phyloP scores from a whole-genome alignment of 2,797 vertebrate species.

The Rhyacichthys aspro region DNA sequence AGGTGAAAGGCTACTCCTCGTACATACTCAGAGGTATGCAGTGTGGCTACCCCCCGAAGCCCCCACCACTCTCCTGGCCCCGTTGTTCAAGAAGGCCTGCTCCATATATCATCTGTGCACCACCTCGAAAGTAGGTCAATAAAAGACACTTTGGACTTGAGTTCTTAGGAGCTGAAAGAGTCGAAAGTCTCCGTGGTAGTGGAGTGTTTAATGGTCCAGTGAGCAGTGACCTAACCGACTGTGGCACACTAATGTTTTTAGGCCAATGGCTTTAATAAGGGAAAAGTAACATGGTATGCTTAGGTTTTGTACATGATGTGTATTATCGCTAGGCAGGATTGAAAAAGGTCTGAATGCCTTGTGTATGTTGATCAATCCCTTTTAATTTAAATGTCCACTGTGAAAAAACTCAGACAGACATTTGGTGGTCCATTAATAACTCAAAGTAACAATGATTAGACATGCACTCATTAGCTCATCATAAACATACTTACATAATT shows the following conservation, averaged over 20 bases:
- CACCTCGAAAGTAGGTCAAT: conserved; percentile 78
- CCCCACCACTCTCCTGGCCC: conserved; percentile 42
- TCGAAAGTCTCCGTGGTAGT: conserved; percentile 44
- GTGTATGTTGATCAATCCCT: too few species aligned
- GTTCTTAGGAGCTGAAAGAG: conserved; percentile 47
- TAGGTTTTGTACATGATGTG: neutral
- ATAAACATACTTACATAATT: too few species aligned
- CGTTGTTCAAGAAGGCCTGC: conserved; percentile 49
- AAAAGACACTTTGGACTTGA: conserved; percentile 59
- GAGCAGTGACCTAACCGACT: conserved; percentile 26
- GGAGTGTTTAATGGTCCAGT: conserved; percentile 32
- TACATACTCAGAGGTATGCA: conserved; percentile 72
- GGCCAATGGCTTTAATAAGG: conserved; percentile 16
- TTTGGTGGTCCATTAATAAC: too few species aligned
- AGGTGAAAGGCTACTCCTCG: conserved; percentile 70
- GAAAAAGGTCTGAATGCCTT: too few species aligned
- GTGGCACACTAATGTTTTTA: conserved; percentile 35
- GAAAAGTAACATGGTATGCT: conserved; percentile 14
- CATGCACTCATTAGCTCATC: too few species aligned
- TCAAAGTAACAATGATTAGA: too few species aligned
- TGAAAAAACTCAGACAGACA: too few species aligned
- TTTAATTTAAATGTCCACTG: too few species aligned
- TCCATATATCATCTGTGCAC: conserved; percentile 72
- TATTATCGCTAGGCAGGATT: too few species aligned
- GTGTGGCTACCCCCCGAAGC: conserved; percentile 22